These are phyloP conservation scores for Hemicentrotus pulcherrimus DNA, from an alignment of 35 echinoderm and acorn worm species.

Conservation along the genomic window DNA sequence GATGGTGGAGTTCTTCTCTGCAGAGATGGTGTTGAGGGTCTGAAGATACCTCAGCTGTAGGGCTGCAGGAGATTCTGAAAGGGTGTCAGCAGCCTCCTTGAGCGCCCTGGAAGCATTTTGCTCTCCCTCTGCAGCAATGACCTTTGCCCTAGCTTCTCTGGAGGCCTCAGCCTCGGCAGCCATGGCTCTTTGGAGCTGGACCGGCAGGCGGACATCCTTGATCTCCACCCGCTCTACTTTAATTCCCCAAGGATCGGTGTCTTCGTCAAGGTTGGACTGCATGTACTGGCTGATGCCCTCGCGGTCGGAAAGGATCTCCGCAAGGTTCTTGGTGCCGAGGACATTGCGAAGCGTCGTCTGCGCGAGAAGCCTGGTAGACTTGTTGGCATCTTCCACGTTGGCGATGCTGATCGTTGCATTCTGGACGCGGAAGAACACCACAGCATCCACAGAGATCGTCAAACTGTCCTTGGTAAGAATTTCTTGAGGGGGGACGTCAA, in stretches of 20 bases:
- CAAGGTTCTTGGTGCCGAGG: constrained; percentile 97
- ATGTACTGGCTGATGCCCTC: constrained; percentile 89
- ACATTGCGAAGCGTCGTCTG: constrained; percentile 97
- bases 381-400: constrained; percentile 95
- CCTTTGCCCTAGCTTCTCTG: constrained; percentile 81
- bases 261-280: constrained; percentile 77
- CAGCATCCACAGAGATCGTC: constrained; percentile 93
- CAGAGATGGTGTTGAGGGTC: constrained; percentile 80
- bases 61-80: constrained; percentile 60
- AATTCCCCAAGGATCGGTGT: constrained; percentile 89
- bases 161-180: constrained; percentile 80
- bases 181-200: constrained; percentile 77
- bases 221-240: constrained; percentile 86
- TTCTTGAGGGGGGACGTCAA: constrained; percentile 91
- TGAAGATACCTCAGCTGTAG: constrained; percentile 86
- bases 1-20: constrained; percentile 91
- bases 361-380: constrained; percentile 86
- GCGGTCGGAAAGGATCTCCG: constrained; percentile 91
- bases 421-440: constrained; percentile 94
- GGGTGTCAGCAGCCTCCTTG: constrained; percentile 83
- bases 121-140: constrained; percentile 89
- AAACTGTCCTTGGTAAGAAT: constrained; percentile 94
- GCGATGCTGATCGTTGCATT: constrained; percentile 93
- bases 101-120: constrained; percentile 88
- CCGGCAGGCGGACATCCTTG: constrained; percentile 76